Conservation (phyloP, 2,113 vertebrate species). For the Circaetus gallicus region DNA sequence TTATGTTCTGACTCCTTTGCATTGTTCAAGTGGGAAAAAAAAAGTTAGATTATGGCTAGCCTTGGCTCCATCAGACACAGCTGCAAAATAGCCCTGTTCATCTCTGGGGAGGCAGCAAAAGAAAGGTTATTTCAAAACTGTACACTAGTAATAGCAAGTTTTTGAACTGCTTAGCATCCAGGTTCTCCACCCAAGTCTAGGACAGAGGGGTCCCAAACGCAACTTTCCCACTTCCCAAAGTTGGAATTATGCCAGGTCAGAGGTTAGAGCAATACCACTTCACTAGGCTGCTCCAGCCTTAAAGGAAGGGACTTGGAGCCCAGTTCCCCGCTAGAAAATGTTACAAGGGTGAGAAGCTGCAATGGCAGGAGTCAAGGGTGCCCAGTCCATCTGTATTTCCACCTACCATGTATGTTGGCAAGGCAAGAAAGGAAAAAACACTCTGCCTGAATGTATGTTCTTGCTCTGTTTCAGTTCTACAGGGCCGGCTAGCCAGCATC, state of each 20-base stretch:
- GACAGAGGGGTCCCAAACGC: background rate
- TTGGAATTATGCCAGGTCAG: background rate
- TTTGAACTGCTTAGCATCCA: background rate
- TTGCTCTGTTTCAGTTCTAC: background rate
- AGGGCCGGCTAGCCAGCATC: background rate
- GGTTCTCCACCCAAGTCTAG: background rate
- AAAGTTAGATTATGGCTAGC: background rate
- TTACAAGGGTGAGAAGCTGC: accelerated
- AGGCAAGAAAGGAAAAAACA: background rate
- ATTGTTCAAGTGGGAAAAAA: background rate
- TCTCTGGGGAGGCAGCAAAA: background rate
- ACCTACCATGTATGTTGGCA: background rate
- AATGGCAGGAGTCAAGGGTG: background rate
- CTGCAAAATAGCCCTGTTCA: background rate
- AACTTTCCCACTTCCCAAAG: background rate
- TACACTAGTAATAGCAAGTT: background rate
- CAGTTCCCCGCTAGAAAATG: accelerated
- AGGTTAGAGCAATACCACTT: background rate
- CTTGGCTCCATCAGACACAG: background rate
- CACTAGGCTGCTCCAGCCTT: background rate
- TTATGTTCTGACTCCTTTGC: background rate
- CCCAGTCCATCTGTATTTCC: background rate
- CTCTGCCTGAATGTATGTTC: background rate
- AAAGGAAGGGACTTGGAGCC: background rate
- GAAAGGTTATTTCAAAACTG: background rate